Evolutionary conservation across 2,113 vertebrate genomes (phyloP).

Genomic region (Lophura nycthemera): DNA sequence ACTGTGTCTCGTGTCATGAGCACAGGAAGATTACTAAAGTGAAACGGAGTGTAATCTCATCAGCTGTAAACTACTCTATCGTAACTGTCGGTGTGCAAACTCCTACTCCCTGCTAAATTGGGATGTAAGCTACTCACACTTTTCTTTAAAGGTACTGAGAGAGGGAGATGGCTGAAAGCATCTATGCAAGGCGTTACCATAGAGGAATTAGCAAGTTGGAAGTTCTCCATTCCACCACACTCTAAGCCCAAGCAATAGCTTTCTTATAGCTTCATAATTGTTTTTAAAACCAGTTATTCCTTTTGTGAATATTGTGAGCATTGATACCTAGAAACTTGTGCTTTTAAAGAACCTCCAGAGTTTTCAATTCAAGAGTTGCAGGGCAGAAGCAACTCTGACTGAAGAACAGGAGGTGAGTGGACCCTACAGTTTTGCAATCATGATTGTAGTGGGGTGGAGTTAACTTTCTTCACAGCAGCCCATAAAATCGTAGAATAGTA

Average conservation of each 20-base stretch:
- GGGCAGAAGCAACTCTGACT: not conserved
- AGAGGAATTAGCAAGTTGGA: not conserved
- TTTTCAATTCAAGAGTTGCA: not conserved
- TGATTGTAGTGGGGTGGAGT: not conserved
- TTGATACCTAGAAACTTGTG: not conserved
- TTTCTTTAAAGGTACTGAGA: not conserved
- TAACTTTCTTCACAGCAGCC: not conserved
- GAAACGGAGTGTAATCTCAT: not conserved
- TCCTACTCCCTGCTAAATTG: slow-evolving; percentile 21
- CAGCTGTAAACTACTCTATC: slow-evolving; percentile 39
- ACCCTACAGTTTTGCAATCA: not conserved
- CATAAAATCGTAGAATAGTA: not conserved
- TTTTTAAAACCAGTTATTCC: not conserved
- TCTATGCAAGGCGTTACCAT: not conserved
- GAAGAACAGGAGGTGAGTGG: not conserved
- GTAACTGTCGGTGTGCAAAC: not conserved
- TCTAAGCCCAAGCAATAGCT: not conserved
- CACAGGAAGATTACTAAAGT: not conserved
- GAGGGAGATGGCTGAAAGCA: not conserved
- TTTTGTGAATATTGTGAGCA: not conserved
- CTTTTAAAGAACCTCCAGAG: not conserved
- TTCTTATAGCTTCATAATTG: not conserved
- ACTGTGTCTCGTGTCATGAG: not conserved
- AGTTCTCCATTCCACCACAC: not conserved
- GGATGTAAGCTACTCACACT: not conserved